Percentiles rank a stretch among this genome's conserved stretches.
These are phyloP conservation scores for Ennomos fuscantarius DNA, from an alignment of 2,888 invertebrate genomes.

Conservation along the genomic window DNA sequence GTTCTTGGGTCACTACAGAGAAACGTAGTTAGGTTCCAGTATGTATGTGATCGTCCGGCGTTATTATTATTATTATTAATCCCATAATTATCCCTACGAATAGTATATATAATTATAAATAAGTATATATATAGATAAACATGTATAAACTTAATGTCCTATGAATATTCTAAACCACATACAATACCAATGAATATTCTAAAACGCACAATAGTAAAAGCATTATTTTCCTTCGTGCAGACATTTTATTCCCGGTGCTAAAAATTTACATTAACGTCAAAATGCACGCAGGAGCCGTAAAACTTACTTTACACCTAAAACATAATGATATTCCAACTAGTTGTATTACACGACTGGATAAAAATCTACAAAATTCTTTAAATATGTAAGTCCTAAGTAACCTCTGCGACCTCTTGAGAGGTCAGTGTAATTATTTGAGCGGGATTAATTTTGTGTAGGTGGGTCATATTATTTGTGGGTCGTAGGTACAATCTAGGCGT, in stretches of 20 bases:
- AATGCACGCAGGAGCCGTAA: slow-evolving; percentile 23
- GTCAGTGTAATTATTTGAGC: slow-evolving; percentile 25
- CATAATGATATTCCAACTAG: slow-evolving; percentile 11
- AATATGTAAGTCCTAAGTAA: slow-evolving; percentile 22
- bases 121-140: too few relatives aligned
- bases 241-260: slow-evolving; percentile 26
- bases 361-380: slow-evolving; percentile 17
- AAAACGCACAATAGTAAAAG: slow-evolving; percentile 6
- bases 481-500: slow-evolving; percentile 18
- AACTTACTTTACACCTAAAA: slow-evolving; percentile 22
- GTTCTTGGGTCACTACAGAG: too few relatives aligned
- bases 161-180: slow-evolving; percentile 12
- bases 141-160: slow-evolving; percentile 1
- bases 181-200: slow-evolving; percentile 5
- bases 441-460: slow-evolving; percentile 25
- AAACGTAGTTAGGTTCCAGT: too few relatives aligned
- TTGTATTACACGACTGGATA: slow-evolving; percentile 15
- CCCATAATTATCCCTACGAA: too few relatives aligned
- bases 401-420: slow-evolving; percentile 24
- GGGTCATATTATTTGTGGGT: slow-evolving; percentile 13
- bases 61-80: too few relatives aligned
- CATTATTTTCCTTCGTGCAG: slow-evolving; percentile 7
- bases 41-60: too few relatives aligned
- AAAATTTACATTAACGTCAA: slow-evolving; percentile 17
- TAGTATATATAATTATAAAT: too few relatives aligned